Base-by-base conservation (phyloP, 2,888 invertebrate species). In the Athalia circularis region DNA sequence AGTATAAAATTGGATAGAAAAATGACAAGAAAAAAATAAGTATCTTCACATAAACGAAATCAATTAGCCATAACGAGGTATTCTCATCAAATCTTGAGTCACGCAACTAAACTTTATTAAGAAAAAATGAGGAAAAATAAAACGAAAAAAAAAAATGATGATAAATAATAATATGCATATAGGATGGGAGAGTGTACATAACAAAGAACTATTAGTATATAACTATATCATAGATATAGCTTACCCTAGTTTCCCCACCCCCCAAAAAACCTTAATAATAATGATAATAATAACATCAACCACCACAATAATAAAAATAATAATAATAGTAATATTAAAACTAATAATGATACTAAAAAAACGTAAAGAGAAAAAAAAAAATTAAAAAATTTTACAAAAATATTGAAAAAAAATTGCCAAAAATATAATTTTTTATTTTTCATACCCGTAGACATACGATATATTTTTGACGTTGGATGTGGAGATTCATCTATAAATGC, bases 391-490 rank as follows among this genome's bases (percentile, higher is more conserved):
- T 78, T 76, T 68, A 81, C 68, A 81, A 81, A 77, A 77, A 70
- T 13, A 70, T 70, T 70, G 61, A 79, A 79, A 79, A 81, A 80
- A 81, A 81, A 80, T 79, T 79, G 79, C 82, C 82, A 82, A 81
- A 82, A 81, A 83, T 84, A 84, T 75, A 75, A 75, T 83, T 85
- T 85, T 84, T 85, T 84, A 83, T 85, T 84, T 83, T 85, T 84
- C 84, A 85, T 83, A 83, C 81, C 83, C 82, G 80, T 79, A 72
- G 80, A 79, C 65, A 80, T 80, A 80, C 78, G 78, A 79, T 84
- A 84, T 84, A 80, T 85, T 83, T 84, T 84, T 83, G 80, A 82
- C 78, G 80, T 79, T 75, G 75, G 54, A 50, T 75, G 50, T 29
- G 62, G 62, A 75, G 75, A 50, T 75, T 75, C 75, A 45, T 75